A percentile compares a stretch with the other conserved stretches of the same genome.
phyloP scores from a whole-genome alignment of 1,140 invertebrate genomes.

The Diabrotica undecimpunctata region DNA sequence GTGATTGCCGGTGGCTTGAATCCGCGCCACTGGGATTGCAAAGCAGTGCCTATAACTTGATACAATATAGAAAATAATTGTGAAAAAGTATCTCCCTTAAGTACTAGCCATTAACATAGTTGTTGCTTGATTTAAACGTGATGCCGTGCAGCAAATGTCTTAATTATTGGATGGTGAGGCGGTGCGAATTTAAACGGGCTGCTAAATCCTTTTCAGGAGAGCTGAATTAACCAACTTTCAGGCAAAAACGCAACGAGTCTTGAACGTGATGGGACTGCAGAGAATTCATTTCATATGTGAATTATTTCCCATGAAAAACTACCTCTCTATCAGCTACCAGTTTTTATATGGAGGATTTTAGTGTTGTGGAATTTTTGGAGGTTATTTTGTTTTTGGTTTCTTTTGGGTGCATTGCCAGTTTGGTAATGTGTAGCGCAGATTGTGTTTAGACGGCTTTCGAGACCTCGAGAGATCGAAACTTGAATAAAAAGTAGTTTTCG shows the following conservation, averaged over 20 bases:
- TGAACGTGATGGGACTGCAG: slow-evolving; percentile 42
- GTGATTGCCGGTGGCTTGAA: not conserved
- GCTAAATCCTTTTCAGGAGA: slow-evolving; percentile 45
- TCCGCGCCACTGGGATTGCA: not conserved
- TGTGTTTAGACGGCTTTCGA: not conserved
- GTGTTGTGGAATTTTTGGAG: slow-evolving; percentile 36
- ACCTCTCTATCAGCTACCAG: slow-evolving; percentile 30
- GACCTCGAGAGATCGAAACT: not conserved
- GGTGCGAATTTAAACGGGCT: slow-evolving; percentile 47
- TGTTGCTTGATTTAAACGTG: slow-evolving; percentile 46
- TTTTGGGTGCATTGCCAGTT: slow-evolving; percentile 22
- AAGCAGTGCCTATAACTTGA: slow-evolving; percentile 22
- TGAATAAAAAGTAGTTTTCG: not conserved
- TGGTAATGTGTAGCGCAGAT: slow-evolving; percentile 21
- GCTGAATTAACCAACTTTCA: slow-evolving; percentile 31
- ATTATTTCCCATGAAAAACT: slow-evolving; percentile 41
- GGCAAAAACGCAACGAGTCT: slow-evolving; percentile 38
- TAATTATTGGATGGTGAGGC: slow-evolving; percentile 43
- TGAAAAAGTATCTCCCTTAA: slow-evolving; percentile 40
- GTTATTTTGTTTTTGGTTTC: slow-evolving; percentile 22
- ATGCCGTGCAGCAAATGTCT: slow-evolving; percentile 46
- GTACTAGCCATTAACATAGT: slow-evolving; percentile 44
- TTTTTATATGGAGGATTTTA: slow-evolving; percentile 32
- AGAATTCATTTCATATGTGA: slow-evolving; percentile 36
- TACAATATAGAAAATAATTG: slow-evolving; percentile 37